Base-by-base conservation (phyloP, 2,888 invertebrate species). In the Temnothorax unifasciatus region DNA sequence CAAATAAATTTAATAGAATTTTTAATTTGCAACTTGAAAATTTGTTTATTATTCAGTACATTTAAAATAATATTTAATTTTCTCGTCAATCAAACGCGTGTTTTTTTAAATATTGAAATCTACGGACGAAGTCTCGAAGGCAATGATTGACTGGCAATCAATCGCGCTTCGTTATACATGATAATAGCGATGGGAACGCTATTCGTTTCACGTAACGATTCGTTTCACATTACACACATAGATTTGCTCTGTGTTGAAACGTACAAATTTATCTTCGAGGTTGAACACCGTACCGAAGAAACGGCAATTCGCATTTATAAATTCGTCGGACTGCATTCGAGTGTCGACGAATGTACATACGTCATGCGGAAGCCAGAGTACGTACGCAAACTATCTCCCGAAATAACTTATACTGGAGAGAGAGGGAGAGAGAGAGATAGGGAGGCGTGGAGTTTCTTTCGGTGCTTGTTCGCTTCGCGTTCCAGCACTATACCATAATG, bases 381-480 rank as follows among this genome's bases (percentile, higher is more conserved):
- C 52, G 44, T 47, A 29, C 44, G 57, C 69, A 44, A 71, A 57
- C 54, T 81, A 74, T 57, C 79, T 79, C 47, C 18, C 59, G 47
- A 74, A 74, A 81, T 81, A 81, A 81, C 79, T 74, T 77, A 18
- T 77, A 18, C 44, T 21, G 21, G n/a, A 29, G 29, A 29, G n/a
- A 74, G 57, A 79, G n/a, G n/a, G 75, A 74, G n/a, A 29, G 29
- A 29, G n/a, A 74, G 47, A 79, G 59, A 74, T 57, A 74, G 29
- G 59, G 75, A 74, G 29, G 44, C 21, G 44, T 38, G 13, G 15
- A 71, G 77, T 79, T 74, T 81, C 75, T 81, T 74, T 61, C 47
- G 18, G 38, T 81, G 59, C 4, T 74, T 79, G 57, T n/a, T 47
- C 13, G 57, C 57, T 6, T 54, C 21, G 44, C 18, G 21, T 8